Evolutionary conservation across 2,888 invertebrate genomes (phyloP), one percentile per base, ranked within the genome.

Genomic region (Polylopha cassiicola): DNA sequence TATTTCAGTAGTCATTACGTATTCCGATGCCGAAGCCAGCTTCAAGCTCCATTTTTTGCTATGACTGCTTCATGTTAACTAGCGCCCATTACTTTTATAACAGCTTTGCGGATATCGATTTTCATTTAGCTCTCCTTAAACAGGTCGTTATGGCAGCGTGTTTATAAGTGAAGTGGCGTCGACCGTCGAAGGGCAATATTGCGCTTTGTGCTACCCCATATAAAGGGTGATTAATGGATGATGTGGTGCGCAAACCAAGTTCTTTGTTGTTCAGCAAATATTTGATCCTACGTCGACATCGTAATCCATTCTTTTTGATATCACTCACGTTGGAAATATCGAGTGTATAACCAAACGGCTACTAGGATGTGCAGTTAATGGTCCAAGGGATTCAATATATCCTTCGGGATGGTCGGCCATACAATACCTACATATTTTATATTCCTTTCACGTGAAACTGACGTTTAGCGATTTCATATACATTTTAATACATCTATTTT

Each of bases 201-300:
- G 75, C 68, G 73, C 73, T 74, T 76, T 77, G 73, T 75, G 69
- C 69, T 65, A 63, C 67, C 61, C 58, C 65, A 61, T 67, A 73
- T 75, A 81, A 80, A 65, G 72, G 55, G 73, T 84, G 81, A 84
- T 84, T 81, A 82, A 84, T 84, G 80, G 71, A 66, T 65, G 64
- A 61, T 61, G 61, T 76, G 73, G 74, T 78, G 74, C 70, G 72
- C 66, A 65, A 55, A 59, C 68, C 66, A 61, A 73, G 68, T 73
- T 77, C 78, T 80, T 82, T 82, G 80, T 80, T 77, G 76, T 69
- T 72, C 58, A 55, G 67, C 78, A 80, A 82, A 84, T 81, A 80
- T 84, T 77, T 74, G 75, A 75, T 73, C 70, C 63, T 53, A 39
- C 57, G 62, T 55, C 67, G 67, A 61, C 66, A 59, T 60, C 65